Conservation (phyloP, 1,140 invertebrate genomes). For the Drosophila obscura region DNA sequence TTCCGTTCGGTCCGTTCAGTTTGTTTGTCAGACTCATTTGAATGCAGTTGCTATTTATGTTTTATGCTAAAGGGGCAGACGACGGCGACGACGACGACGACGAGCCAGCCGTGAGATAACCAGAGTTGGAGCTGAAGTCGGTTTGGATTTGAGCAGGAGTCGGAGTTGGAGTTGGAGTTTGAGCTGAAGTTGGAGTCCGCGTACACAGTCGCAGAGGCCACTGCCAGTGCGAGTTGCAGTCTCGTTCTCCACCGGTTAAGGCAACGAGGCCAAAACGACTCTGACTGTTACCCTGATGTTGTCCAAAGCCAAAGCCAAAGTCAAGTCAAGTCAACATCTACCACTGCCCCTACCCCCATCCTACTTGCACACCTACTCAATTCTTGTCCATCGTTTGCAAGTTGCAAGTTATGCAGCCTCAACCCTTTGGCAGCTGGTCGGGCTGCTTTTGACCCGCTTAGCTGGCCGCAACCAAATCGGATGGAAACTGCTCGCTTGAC, state of each 20-base stretch:
- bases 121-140: neutral
- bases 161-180: conserved; percentile 10
- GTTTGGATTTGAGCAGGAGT: conserved; percentile 1
- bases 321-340: conserved; percentile 23
- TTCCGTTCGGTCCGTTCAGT: conserved; percentile 13
- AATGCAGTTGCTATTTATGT: conserved; percentile 81
- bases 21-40: conserved; percentile 80
- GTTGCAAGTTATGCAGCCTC: neutral
- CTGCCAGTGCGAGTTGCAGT: conserved; percentile 12
- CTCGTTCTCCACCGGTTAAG: conserved; percentile 30
- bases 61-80: conserved; percentile 76
- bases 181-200: conserved; percentile 4
- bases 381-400: too few species aligned
- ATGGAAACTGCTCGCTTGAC: too few species aligned
- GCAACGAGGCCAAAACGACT: conserved; percentile 42
- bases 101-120: conserved; percentile 40
- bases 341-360: neutral
- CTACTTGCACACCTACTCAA: too few species aligned
- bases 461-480: neutral
- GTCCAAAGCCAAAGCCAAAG: conserved; percentile 23
- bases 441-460: neutral
- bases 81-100: conserved; percentile 9
- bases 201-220: conserved; percentile 18
- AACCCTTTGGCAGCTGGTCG: conserved; percentile 8
- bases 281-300: conserved; percentile 34